Evolutionary conservation across 2,797 vertebrate genomes (phyloP), one percentile per base, ranked within the genome.

Genomic region (Sebastiscus albofasciatus): DNA sequence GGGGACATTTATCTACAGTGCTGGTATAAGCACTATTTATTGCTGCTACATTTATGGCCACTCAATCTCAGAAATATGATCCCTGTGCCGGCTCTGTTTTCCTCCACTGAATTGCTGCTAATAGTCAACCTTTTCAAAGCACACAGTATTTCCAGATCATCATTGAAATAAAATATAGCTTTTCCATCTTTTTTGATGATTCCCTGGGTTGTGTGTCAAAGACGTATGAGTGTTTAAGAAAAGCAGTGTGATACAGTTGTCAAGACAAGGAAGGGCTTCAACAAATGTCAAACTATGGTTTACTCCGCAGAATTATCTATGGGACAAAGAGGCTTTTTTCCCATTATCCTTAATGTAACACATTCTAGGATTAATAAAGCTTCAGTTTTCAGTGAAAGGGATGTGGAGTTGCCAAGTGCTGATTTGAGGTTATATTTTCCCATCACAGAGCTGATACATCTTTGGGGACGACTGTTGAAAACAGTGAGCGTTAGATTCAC

Each of bases 1-100:
- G 46, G 18, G 18, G 61, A 46, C 36, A 46, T 79, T 65, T 55
- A 65, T 83, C 49, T 36, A 24, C 12, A 76, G 26, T 26, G 22
- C 20, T 56, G 66, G 52, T 36, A 36, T 39, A 71, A 61, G 59
- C 31, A 29, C n/a, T 62, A 55, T 55, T 80, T 81, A 67, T 46
- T 80, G 59, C 65, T 71, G 39, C 52, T 54, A 49, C 54, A 39
- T 74, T 81, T 60, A 72, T 55, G 6, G 52, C 54, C 31, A 72
- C n/a, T 82, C 29, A 62, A 34, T 52, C 4, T 64, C 8, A 29
- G 49, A 70, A 55, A 72, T 78, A 74, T 22, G 49, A 27, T 71
- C 20, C 39, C 36, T 46, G 24, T 20, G 20, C 49, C 64, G 6
- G 34, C 39, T 70, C 26, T 27, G 36, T 52, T 68, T 77, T 74